Conservation (phyloP, 1,140 invertebrate genomes). For the Aporrectodea caliginosa region DNA sequence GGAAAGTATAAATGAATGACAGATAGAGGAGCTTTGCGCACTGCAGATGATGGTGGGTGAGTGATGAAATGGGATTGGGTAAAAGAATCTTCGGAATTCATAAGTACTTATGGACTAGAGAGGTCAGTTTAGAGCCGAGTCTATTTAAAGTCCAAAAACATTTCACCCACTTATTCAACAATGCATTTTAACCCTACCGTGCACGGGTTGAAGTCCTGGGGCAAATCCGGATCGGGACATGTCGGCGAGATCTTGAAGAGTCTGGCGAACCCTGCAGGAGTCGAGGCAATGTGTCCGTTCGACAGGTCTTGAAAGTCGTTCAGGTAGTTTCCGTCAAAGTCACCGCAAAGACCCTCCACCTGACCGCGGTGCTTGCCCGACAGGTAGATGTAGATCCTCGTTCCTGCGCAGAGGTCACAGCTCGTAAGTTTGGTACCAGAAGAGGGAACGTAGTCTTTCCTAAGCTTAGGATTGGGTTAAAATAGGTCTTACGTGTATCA, state of each 20-base stretch:
- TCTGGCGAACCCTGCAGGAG: conserved; percentile 22
- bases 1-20: too few species aligned
- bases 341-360: conserved; percentile 81
- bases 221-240: conserved; percentile 21
- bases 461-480: background rate
- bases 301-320: conserved; percentile 58
- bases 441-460: background rate
- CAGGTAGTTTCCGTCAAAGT: conserved; percentile 73
- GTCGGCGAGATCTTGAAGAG: conserved; percentile 16
- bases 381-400: conserved; percentile 23
- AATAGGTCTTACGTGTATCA: background rate
- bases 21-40: too few species aligned
- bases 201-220: conserved; percentile 24
- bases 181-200: too few species aligned
- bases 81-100: too few species aligned
- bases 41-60: too few species aligned
- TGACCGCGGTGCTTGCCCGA: conserved; percentile 41
- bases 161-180: too few species aligned
- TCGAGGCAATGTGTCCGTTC: conserved; percentile 17
- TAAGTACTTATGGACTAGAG: too few species aligned
- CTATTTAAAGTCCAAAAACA: too few species aligned
- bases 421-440: too few species aligned
- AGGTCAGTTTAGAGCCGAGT: too few species aligned
- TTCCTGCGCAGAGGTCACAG: conserved; percentile 10
- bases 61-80: too few species aligned